A percentile compares a stretch with the other conserved stretches of the same genome.
Conservation (phyloP, 2,797 vertebrate genomes). For the Pseudomugil gertrudae region DNA sequence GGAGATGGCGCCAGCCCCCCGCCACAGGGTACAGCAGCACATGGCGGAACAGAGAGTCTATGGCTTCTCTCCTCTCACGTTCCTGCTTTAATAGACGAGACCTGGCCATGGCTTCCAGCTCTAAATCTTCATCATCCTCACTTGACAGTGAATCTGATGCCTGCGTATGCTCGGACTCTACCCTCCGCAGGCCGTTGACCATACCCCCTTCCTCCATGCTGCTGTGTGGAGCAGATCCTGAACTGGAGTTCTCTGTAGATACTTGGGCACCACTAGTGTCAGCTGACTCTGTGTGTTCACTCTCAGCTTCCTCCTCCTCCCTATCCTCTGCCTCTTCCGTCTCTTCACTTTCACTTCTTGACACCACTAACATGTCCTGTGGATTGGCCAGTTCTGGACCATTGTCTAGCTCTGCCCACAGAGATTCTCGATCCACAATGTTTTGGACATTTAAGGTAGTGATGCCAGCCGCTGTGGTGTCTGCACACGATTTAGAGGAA, state of each 20-base stretch:
- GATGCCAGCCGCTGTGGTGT: conserved; percentile 78
- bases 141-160: conserved; percentile 95
- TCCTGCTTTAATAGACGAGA: conserved; percentile 85
- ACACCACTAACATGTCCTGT: conserved; percentile 55
- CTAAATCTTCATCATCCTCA: conserved; percentile 91
- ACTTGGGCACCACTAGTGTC: conserved; percentile 87
- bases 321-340: conserved; percentile 60
- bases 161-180: conserved; percentile 92
- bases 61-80: conserved; percentile 86
- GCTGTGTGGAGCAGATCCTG: conserved; percentile 83
- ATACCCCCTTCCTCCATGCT: conserved; percentile 65
- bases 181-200: conserved; percentile 77
- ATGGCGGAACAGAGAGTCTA: conserved; percentile 91
- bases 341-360: conserved; percentile 67
- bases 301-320: conserved; percentile 75
- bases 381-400: conserved; percentile 76
- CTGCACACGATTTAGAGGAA: conserved; percentile 63
- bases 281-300: conserved; percentile 93
- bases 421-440: conserved; percentile 89
- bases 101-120: conserved; percentile 88
- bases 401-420: conserved; percentile 91
- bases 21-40: conserved; percentile 89
- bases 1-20: conserved; percentile 87
- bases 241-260: conserved; percentile 91
- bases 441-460: conserved; percentile 79